Evolutionary conservation across 2,888 invertebrate genomes (phyloP).

Genomic region (Meiosimyza decipiens): DNA sequence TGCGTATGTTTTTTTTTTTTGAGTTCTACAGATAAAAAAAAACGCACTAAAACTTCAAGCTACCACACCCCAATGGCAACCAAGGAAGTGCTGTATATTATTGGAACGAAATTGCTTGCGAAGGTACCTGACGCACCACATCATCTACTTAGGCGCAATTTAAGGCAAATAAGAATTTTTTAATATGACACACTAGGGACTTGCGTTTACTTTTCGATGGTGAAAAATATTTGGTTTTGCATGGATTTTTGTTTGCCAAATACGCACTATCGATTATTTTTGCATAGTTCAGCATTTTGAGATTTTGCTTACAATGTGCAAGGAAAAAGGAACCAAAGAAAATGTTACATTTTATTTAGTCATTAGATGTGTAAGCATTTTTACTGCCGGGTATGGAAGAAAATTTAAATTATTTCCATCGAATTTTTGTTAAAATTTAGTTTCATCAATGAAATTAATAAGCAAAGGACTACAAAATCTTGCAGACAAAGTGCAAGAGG

Average conservation of each 20-base stretch:
- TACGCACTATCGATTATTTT: no score
- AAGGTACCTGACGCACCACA: conserved; percentile 5
- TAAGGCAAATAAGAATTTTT: conserved; percentile 53
- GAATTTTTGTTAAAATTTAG: no score
- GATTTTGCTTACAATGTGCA: no score
- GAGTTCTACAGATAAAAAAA: conserved; percentile 37
- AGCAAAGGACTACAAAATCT: no score
- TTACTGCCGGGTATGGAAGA: no score
- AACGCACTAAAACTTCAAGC: conserved; percentile 30
- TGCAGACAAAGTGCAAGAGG: no score
- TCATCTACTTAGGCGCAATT: conserved; percentile 62
- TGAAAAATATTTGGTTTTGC: conserved; percentile 1
- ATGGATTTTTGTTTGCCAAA: not conserved
- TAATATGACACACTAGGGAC: conserved; percentile 62
- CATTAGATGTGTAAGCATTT: no score
- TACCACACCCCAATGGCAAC: conserved; percentile 1
- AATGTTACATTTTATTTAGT: no score
- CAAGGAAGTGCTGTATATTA: not conserved
- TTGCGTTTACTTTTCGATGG: not conserved
- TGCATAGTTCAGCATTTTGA: no score
- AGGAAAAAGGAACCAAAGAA: no score
- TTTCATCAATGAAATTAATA: no score
- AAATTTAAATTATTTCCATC: no score
- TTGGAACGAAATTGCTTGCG: not conserved
- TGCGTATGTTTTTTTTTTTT: conserved; percentile 38